These are phyloP conservation scores for Brachionus rotundiformis DNA, from an alignment of 1,140 invertebrate genomes.

Conservation along the genomic window DNA sequence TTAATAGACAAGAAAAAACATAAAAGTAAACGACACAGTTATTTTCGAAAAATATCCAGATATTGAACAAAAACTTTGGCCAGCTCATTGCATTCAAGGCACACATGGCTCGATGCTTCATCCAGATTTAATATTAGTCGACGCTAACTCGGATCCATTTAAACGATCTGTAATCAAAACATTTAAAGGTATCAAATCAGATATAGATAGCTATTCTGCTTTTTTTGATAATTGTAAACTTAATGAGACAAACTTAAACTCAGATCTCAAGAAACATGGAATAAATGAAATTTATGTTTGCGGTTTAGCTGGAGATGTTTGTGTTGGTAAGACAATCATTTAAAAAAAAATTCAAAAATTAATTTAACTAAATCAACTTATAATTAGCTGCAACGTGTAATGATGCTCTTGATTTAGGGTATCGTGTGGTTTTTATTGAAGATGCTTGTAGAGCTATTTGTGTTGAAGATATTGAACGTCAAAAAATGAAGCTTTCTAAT, in stretches of 20 bases:
- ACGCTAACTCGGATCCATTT: background rate
- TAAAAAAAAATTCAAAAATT: background rate
- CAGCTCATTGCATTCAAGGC: conserved; percentile 88
- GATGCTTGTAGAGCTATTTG: conserved; percentile 86
- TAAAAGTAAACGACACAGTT: conserved; percentile 72
- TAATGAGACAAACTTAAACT: conserved; percentile 78
- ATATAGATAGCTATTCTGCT: conserved; percentile 93
- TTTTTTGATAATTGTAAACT: conserved; percentile 95
- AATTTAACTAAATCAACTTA: background rate
- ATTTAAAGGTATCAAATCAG: conserved; percentile 90
- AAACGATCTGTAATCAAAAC: conserved; percentile 74
- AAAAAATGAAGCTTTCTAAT: background rate
- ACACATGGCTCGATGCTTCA: conserved; percentile 90
- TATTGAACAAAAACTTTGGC: conserved; percentile 72
- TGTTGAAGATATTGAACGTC: conserved; percentile 7
- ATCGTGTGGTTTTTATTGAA: conserved; percentile 82
- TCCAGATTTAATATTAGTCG: conserved; percentile 70
- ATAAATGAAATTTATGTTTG: conserved; percentile 91
- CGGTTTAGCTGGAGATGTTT: conserved; percentile 91
- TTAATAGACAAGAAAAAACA: background rate
- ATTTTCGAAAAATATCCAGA: conserved; percentile 69
- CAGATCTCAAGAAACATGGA: conserved; percentile 74
- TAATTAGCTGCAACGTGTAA: conserved; percentile 61
- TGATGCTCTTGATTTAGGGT: conserved; percentile 74
- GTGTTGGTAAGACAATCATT: conserved; percentile 86